phyloP scores from a whole-genome alignment of 2,113 vertebrate species.

The Cygnus buccinator region DNA sequence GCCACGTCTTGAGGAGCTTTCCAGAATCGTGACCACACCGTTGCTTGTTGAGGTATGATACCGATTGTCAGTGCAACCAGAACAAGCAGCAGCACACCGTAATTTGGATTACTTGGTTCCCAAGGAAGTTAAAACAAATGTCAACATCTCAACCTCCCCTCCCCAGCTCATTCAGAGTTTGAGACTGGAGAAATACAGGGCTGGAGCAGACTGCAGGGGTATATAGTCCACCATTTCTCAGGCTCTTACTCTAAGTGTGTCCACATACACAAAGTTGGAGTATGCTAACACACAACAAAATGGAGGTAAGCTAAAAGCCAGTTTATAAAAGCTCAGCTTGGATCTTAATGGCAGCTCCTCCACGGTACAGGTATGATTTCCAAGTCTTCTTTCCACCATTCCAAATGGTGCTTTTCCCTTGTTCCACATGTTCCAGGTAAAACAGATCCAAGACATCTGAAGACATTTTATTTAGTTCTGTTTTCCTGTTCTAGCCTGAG shows the following conservation, averaged over 20 bases:
- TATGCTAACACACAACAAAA: background rate
- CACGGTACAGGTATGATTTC: background rate
- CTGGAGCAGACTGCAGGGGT: background rate
- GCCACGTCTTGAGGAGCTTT: background rate
- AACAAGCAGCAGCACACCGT: background rate
- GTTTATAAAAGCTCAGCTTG: background rate
- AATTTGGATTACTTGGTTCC: background rate
- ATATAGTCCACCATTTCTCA: background rate
- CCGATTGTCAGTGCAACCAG: background rate
- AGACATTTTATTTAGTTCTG: background rate
- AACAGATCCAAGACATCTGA: background rate
- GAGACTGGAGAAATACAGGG: no score
- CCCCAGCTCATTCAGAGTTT: background rate
- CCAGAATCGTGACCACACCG: background rate
- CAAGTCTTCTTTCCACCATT: background rate
- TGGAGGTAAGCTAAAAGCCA: background rate
- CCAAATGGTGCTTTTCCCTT: background rate
- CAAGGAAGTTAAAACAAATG: background rate
- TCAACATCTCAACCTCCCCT: background rate
- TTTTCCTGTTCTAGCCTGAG: background rate
- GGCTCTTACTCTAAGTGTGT: background rate
- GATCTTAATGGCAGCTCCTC: background rate
- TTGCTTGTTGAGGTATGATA: background rate
- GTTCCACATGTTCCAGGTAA: background rate
- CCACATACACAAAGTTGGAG: no score